phyloP scores from a whole-genome alignment of 2,113 vertebrate species.

The Chelonoidis abingdonii region DNA sequence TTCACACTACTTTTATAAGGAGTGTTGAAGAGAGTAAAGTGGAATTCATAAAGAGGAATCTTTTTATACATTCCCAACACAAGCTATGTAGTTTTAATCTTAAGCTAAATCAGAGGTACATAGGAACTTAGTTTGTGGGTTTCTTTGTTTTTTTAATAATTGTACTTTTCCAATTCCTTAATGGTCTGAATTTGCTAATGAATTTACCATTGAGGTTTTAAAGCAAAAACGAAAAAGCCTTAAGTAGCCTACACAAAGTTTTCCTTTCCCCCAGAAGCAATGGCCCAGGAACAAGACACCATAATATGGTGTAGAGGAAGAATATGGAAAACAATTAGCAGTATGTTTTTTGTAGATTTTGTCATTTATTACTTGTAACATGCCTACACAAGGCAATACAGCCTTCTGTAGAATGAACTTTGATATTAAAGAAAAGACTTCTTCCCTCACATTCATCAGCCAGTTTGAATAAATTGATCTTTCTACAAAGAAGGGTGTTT shows the following conservation, averaged over 20 bases:
- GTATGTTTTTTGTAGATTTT: conserved; percentile 53
- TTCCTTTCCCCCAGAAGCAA: conserved; percentile 43
- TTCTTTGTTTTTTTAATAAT: not conserved
- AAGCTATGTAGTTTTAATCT: not conserved
- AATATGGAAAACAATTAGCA: conserved; percentile 53
- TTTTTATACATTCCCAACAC: not conserved
- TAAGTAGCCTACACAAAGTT: conserved; percentile 54
- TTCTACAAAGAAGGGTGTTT: conserved; percentile 48
- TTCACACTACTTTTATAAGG: conserved; percentile 56
- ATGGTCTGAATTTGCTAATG: not conserved
- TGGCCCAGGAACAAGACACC: not conserved
- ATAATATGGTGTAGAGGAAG: not conserved
- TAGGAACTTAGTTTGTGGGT: not conserved
- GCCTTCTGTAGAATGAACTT: conserved; percentile 43
- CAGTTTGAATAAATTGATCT: conserved; percentile 61
- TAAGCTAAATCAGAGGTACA: not conserved
- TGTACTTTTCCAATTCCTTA: not conserved
- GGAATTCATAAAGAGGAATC: conserved; percentile 6
- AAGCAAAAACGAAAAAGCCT: conserved; percentile 3
- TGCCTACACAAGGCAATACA: conserved; percentile 19
- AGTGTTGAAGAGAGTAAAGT: conserved; percentile 52
- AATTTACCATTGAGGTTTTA: conserved; percentile 7
- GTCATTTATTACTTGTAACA: conserved; percentile 34
- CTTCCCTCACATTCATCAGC: conserved; percentile 32
- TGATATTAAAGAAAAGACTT: not conserved